These are phyloP conservation scores for Carettochelys insculpta DNA, from an alignment of 2,113 vertebrate genomes.

Conservation along the genomic window DNA sequence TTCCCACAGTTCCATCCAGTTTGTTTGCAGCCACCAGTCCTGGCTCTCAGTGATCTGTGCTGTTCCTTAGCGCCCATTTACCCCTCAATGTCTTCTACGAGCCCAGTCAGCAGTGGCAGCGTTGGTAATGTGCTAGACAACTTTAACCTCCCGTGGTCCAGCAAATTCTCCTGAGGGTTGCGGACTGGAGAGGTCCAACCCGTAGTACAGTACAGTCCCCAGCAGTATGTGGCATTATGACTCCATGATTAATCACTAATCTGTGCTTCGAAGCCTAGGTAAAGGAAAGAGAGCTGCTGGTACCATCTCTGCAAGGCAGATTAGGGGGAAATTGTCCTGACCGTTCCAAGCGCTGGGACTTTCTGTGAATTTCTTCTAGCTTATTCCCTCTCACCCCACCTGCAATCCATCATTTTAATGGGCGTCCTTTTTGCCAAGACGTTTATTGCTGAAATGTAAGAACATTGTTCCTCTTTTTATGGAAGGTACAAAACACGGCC, in stretches of 20 bases:
- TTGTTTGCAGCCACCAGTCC: no score
- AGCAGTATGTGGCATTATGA: conserved; percentile 10
- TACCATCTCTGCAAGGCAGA: conserved; percentile 32
- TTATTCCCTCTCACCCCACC: conserved; percentile 44
- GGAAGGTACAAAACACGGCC: conserved; percentile 20
- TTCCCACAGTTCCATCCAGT: no score
- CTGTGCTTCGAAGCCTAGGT: conserved; percentile 50
- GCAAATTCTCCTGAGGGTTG: no score
- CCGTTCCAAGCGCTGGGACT: conserved; percentile 52
- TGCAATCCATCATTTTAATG: conserved; percentile 72
- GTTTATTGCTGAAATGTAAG: conserved; percentile 47
- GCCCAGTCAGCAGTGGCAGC: no score
- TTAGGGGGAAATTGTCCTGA: conserved; percentile 63
- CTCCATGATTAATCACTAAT: conserved; percentile 10
- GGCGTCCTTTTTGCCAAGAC: conserved; percentile 49
- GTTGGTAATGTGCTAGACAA: no score
- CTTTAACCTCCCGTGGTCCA: no score
- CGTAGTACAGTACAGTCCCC: neutral
- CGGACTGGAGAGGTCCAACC: no score
- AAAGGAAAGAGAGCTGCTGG: conserved; percentile 64
- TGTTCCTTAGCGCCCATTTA: no score
- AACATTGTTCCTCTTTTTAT: conserved; percentile 38
- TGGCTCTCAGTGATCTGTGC: no score
- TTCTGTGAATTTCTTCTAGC: conserved; percentile 56
- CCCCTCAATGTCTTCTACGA: no score